Conservation (phyloP, 2,797 vertebrate species). For the Urocyon cinereoargenteus region DNA sequence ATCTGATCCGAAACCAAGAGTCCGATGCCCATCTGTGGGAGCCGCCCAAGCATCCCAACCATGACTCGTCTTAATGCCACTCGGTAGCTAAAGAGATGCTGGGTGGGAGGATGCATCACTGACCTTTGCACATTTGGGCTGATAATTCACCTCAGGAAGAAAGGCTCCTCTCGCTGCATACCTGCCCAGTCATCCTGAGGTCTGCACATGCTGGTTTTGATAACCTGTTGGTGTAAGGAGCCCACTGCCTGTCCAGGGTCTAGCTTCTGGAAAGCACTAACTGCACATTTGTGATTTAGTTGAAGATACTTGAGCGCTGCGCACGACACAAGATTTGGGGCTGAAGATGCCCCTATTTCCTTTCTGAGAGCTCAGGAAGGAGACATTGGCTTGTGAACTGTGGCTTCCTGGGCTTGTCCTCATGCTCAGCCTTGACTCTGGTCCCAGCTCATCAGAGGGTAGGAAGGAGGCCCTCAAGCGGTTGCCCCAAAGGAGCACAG, state of each 20-base stretch:
- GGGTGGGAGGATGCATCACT: background rate
- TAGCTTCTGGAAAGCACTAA: background rate
- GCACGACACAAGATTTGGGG: background rate
- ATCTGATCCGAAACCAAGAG: background rate
- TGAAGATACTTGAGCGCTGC: background rate
- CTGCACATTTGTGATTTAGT: background rate
- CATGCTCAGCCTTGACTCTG: too few relatives aligned
- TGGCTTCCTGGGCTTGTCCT: background rate
- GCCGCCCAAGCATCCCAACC: background rate
- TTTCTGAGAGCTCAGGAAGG: background rate
- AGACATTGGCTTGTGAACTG: background rate
- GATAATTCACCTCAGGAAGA: background rate
- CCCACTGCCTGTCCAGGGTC: background rate
- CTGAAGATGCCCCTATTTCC: background rate
- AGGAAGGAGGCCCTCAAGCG: background rate
- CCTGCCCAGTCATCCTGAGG: background rate
- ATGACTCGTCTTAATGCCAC: background rate
- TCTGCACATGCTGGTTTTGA: background rate
- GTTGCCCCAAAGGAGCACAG: background rate
- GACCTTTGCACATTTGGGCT: background rate
- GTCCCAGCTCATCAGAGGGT: background rate
- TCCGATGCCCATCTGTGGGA: background rate
- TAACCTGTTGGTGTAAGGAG: background rate
- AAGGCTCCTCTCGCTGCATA: background rate
- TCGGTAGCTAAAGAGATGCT: background rate